Percentiles rank a stretch among this genome's conserved stretches.
Conservation (phyloP, 2,888 invertebrate species). For the Rotaria macrura region DNA sequence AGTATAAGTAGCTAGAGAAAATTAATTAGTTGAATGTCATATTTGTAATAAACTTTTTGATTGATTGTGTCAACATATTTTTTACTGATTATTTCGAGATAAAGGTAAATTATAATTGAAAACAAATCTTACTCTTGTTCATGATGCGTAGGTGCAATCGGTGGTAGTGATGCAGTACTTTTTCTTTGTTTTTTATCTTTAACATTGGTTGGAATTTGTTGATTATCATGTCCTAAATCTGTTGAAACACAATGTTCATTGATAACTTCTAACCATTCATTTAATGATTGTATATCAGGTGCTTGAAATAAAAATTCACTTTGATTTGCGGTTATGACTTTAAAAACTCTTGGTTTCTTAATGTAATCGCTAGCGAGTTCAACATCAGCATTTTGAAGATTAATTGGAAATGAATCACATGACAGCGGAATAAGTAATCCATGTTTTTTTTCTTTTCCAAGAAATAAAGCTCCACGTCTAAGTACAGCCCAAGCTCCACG, state of each 20-base stretch:
- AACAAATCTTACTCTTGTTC: not conserved
- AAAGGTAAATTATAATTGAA: too few species aligned
- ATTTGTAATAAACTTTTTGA: too few species aligned
- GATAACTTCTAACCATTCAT: constrained; percentile 29
- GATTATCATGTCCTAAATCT: not conserved
- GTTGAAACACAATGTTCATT: not conserved
- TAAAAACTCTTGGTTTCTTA: constrained; percentile 32
- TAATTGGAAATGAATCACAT: constrained; percentile 32
- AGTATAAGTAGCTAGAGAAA: too few species aligned
- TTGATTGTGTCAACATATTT: too few species aligned
- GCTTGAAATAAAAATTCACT: constrained; percentile 34
- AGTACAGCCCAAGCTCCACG: constrained; percentile 33
- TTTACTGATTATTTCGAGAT: too few species aligned
- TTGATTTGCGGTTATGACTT: constrained; percentile 28
- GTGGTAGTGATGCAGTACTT: not conserved
- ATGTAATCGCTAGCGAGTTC: constrained; percentile 32
- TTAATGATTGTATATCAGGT: constrained; percentile 27
- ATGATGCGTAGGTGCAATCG: not conserved
- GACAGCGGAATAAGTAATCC: constrained; percentile 26
- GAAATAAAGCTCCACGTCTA: constrained; percentile 26
- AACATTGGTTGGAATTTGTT: not conserved
- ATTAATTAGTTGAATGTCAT: too few species aligned
- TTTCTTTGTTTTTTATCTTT: not conserved
- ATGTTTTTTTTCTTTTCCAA: constrained; percentile 34
- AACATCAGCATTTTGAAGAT: constrained; percentile 23